Evolutionary conservation across 37 sponge, comb jelly and placozoan genomes (phyloP), one percentile per base, ranked within the genome.

Genomic region (Halichondria panicea): DNA sequence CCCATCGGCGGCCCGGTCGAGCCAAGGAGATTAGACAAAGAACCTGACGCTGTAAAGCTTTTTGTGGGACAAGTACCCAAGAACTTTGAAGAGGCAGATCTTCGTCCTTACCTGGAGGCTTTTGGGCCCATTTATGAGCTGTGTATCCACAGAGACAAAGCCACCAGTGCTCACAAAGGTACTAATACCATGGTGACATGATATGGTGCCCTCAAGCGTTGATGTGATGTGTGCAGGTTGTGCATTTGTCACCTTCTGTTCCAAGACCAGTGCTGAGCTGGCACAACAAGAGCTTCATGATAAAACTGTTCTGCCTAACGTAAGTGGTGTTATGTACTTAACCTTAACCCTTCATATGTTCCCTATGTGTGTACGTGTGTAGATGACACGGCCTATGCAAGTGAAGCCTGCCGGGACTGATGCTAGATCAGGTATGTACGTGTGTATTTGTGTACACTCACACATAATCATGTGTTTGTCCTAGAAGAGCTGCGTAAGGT

Each of bases 21-120:
- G 15, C 72, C 72, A 30, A 45, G 67, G 9, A 36, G 62, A 3
- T 81, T 76, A 28, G 86, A 64, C 24, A 87, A 87, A 48, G 90
- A 90, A 5, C 83, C 78, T 28, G 95, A 94, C 59, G 72, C 94
- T 21, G 68, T 97, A 19, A 97, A 97, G 57, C 87, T 97, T n/a
- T 97, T 97, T 63, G 94, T 97, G 12, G 97, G 97, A 4, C 97
- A 97, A 65, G 89, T 97, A 6, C 97, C 97, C 34, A 90, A 88
- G 40, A 66, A 44, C 39, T 90, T 88, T 58, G 86, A 86, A 39
- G 91, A 92, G 45, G 68, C 81, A 9, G 97, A 97, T 34, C 62
- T 97, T 9, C 73, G 68, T 50, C 92, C 94, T 18, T 88, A 82
- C 58, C 78, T 97, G 63, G 85, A 87, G 55, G 70, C 84, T 32